These are phyloP conservation scores for Byasa hedistus DNA, from an alignment of 2,888 invertebrate species.

Conservation along the genomic window DNA sequence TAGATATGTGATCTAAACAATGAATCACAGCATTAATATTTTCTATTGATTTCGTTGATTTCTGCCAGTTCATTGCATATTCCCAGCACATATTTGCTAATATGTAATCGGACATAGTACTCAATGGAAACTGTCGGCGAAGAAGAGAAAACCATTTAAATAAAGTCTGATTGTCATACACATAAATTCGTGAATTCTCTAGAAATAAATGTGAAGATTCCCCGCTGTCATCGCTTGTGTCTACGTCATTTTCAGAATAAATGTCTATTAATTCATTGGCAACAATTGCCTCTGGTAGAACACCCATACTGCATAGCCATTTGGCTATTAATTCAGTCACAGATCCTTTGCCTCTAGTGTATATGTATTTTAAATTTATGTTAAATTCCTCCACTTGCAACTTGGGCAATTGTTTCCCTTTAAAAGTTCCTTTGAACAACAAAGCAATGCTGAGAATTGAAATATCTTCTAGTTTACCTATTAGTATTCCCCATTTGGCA, in stretches of 20 bases:
- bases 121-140: conserved; percentile 91
- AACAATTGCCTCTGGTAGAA: conserved; percentile 82
- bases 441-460: conserved; percentile 88
- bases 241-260: conserved; percentile 39
- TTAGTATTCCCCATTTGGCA: conserved; percentile 91
- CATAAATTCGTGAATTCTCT: conserved; percentile 57
- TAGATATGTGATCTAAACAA: conserved; percentile 84
- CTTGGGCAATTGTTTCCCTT: conserved; percentile 71
- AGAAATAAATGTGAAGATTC: conserved; percentile 54
- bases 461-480: conserved; percentile 93
- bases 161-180: conserved; percentile 72
- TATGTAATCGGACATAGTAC: conserved; percentile 88
- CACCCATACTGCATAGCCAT: conserved; percentile 88
- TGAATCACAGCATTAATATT: conserved; percentile 85
- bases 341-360: conserved; percentile 86
- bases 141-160: conserved; percentile 83
- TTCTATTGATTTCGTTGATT: conserved; percentile 82
- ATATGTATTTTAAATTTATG: conserved; percentile 83
- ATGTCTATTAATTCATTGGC: conserved; percentile 73
- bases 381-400: conserved; percentile 78
- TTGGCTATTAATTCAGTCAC: conserved; percentile 93
- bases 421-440: conserved; percentile 68
- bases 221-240: conserved; percentile 45
- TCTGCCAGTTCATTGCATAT: conserved; percentile 92
- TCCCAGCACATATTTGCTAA: conserved; percentile 95